phyloP scores from a whole-genome alignment of 2,113 vertebrate genomes.

The Aphyosemion australe region DNA sequence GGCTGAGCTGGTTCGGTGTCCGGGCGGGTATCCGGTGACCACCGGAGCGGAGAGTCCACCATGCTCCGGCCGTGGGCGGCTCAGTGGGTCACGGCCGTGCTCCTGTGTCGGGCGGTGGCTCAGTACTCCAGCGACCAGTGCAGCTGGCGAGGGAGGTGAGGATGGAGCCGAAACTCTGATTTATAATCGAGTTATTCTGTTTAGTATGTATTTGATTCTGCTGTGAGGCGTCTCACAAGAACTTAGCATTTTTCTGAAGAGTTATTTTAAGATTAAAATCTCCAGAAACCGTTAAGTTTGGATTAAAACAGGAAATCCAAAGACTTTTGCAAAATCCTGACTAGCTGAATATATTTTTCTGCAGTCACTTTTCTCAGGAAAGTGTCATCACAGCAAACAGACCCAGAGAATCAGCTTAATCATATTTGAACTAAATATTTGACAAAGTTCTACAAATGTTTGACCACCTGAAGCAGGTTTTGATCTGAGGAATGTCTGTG shows the following conservation, averaged over 20 bases:
- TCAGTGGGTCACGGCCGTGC: constrained; percentile 71
- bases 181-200: background rate
- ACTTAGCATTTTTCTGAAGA: too few relatives aligned
- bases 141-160: constrained; percentile 93
- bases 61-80: constrained; percentile 51
- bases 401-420: too few relatives aligned
- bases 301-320: too few relatives aligned
- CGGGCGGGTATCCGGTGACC: constrained; percentile 32
- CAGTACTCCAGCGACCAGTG: constrained; percentile 94
- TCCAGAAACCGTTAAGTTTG: too few relatives aligned
- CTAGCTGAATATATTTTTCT: too few relatives aligned
- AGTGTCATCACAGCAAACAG: too few relatives aligned
- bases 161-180: constrained; percentile 6
- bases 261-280: too few relatives aligned
- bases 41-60: constrained; percentile 17
- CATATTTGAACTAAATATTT: background rate
- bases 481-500: constrained; percentile 23
- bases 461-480: constrained; percentile 8
- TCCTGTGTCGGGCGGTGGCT: constrained; percentile 76
- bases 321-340: too few relatives aligned
- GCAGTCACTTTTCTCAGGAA: too few relatives aligned
- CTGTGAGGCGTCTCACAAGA: too few relatives aligned
- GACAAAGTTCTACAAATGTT: background rate
- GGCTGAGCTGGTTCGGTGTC: background rate
- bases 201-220: too few relatives aligned